Percentiles rank a stretch among this genome's conserved stretches.
Conservation (phyloP, 2,888 invertebrate species). For the Limnephilus rhombicus region DNA sequence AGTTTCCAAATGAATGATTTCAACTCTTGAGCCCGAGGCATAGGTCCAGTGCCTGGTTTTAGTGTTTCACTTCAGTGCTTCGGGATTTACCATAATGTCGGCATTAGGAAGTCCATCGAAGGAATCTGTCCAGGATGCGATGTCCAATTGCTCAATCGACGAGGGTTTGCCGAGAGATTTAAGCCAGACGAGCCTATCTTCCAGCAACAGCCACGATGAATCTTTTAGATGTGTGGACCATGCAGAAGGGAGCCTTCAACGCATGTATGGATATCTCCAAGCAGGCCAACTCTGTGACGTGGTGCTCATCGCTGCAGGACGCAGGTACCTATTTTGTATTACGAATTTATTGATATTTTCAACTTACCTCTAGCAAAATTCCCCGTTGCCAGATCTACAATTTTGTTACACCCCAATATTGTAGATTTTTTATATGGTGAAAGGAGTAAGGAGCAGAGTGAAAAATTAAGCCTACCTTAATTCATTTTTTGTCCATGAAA, state of each 20-base stretch:
- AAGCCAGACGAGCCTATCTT: conserved; percentile 82
- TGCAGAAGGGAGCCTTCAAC: conserved; percentile 88
- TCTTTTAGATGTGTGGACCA: conserved; percentile 87
- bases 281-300: conserved; percentile 93
- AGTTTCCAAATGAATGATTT: conserved; percentile 13
- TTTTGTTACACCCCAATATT: neutral
- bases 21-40: conserved; percentile 3
- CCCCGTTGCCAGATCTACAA: neutral
- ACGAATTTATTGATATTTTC: conserved; percentile 35
- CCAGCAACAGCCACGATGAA: conserved; percentile 86
- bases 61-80: conserved; percentile 2
- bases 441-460: neutral
- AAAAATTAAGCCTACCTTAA: neutral
- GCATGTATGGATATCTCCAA: conserved; percentile 90
- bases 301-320: conserved; percentile 87
- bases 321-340: conserved; percentile 74
- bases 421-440: neutral
- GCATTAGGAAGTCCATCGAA: conserved; percentile 72
- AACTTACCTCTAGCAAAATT: neutral
- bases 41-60: neutral
- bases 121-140: conserved; percentile 75
- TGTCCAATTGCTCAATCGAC: conserved; percentile 76
- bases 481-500: neutral
- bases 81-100: conserved; percentile 45
- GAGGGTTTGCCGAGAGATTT: conserved; percentile 82